These are phyloP conservation scores for Yponomeuta malinellus DNA, from an alignment of 2,888 invertebrate genomes.

Conservation along the genomic window DNA sequence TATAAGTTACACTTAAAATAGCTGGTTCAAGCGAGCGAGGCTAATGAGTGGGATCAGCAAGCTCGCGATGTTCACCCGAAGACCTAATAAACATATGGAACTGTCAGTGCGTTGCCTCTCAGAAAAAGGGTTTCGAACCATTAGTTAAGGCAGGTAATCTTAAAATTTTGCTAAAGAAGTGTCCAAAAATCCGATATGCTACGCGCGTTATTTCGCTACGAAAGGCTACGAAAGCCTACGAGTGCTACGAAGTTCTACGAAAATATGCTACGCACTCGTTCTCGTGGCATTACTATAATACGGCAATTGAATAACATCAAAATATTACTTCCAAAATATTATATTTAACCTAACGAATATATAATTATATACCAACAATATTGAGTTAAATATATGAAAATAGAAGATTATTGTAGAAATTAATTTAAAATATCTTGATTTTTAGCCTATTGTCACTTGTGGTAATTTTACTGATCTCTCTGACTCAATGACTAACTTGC, in stretches of 20 bases:
- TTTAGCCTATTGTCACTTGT: too few relatives aligned
- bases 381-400: too few relatives aligned
- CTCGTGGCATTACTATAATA: background rate
- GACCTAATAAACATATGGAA: background rate
- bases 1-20: slow-evolving; percentile 48
- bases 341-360: too few relatives aligned
- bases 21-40: slow-evolving; percentile 26
- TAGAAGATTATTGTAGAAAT: too few relatives aligned
- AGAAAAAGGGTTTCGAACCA: too few relatives aligned
- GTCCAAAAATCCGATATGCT: background rate
- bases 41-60: slow-evolving; percentile 52
- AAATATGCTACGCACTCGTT: background rate
- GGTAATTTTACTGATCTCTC: too few relatives aligned
- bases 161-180: too few relatives aligned
- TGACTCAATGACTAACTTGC: too few relatives aligned
- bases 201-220: background rate
- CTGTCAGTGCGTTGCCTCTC: background rate
- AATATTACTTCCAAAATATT: background rate
- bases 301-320: background rate
- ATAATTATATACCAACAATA: too few relatives aligned
- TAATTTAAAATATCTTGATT: too few relatives aligned
- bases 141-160: too few relatives aligned
- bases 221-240: background rate
- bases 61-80: slow-evolving; percentile 24
- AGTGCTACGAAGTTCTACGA: background rate